These are phyloP conservation scores for Ophion obscuratus DNA, from an alignment of 2,888 invertebrate genomes.

Conservation along the genomic window DNA sequence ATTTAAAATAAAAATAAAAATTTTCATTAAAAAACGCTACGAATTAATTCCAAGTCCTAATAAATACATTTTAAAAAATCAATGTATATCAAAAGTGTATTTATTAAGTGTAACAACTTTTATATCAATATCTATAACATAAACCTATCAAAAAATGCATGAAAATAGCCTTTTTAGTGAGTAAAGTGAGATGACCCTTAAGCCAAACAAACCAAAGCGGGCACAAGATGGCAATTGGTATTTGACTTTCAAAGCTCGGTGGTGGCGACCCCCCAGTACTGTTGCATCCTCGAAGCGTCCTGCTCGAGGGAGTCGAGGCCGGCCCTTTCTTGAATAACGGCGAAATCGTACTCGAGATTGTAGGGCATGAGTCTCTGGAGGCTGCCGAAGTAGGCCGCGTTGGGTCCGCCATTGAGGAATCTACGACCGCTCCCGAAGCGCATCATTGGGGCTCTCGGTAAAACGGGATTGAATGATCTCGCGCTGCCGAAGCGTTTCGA, in stretches of 20 bases:
- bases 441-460: constrained; percentile 84
- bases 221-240: neutral
- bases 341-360: constrained; percentile 93
- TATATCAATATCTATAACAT: no score
- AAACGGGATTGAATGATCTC: constrained; percentile 89
- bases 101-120: no score
- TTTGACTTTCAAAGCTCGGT: constrained; percentile 88
- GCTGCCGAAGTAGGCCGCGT: constrained; percentile 95
- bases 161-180: no score
- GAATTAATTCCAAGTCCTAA: no score
- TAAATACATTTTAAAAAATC: no score
- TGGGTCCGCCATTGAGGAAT: constrained; percentile 89
- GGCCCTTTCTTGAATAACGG: constrained; percentile 91
- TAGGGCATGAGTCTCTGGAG: constrained; percentile 93
- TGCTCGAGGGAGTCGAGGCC: constrained; percentile 91
- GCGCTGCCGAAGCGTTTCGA: constrained; percentile 93
- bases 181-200: no score
- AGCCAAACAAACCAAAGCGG: no score
- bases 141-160: no score
- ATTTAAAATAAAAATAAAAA: no score
- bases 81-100: no score
- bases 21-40: no score
- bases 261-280: constrained; percentile 96
- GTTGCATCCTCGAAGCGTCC: constrained; percentile 92
- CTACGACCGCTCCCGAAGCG: constrained; percentile 87